Percentiles rank a stretch among this genome's conserved stretches.
phyloP scores from a whole-genome alignment of 2,888 invertebrate genomes.

The Pachycephus smyrnensis region DNA sequence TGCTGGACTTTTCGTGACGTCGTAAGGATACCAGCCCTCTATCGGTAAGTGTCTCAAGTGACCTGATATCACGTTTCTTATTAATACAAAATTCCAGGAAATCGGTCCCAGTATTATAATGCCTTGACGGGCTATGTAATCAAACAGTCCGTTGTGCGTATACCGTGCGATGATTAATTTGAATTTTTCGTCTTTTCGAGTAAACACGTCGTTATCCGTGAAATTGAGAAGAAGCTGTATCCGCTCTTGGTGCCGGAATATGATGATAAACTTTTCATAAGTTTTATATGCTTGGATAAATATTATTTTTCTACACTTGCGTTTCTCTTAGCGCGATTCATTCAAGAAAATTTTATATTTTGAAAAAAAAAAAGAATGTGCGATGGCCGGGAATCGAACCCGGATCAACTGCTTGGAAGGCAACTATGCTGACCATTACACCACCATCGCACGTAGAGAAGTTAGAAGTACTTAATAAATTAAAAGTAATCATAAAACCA shows the following conservation, averaged over 20 bases:
- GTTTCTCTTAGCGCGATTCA: neutral
- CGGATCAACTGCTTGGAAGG: conserved; percentile 46
- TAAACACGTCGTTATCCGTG: conserved; percentile 34
- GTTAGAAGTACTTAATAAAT: rapidly evolving
- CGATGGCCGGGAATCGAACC: conserved; percentile 49
- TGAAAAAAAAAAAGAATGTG: conserved; percentile 30
- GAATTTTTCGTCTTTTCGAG: conserved; percentile 34
- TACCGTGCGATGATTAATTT: conserved; percentile 37
- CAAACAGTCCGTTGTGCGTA: conserved; percentile 48
- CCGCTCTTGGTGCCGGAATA: conserved; percentile 32
- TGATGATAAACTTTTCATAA: conserved; percentile 32
- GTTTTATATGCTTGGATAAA: no score
- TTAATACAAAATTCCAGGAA: conserved; percentile 44
- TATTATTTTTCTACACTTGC: neutral
- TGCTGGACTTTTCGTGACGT: neutral
- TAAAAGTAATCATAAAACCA: no score
- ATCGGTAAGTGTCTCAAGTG: conserved; percentile 33
- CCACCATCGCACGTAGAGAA: conserved; percentile 36
- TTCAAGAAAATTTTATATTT: neutral
- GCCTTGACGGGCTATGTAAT: conserved; percentile 47
- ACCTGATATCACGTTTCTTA: conserved; percentile 33
- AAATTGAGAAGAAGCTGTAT: conserved; percentile 40
- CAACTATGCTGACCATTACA: conserved; percentile 44
- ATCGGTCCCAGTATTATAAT: conserved; percentile 37
- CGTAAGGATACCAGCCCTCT: neutral